A percentile compares a stretch with the other conserved stretches of the same genome.
Conservation (phyloP, 2,113 vertebrate species). For the Podocnemis expansa region DNA sequence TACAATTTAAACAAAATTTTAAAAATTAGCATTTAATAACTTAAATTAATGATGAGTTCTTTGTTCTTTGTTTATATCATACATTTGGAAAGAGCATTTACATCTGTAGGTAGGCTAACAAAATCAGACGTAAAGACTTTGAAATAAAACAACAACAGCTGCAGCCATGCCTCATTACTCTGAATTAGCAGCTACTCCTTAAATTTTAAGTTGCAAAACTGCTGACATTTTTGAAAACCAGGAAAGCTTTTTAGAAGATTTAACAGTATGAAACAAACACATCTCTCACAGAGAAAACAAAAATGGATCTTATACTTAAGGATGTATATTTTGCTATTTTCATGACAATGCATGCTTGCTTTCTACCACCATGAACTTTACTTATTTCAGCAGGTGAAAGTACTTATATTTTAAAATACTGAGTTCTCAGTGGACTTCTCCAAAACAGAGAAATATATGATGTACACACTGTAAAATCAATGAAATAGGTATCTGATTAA, state of each 20-base stretch:
- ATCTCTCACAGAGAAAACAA: constrained; percentile 25
- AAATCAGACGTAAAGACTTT: constrained; percentile 72
- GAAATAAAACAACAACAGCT: constrained; percentile 78
- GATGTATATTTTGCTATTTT: constrained; percentile 65
- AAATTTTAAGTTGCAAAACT: constrained; percentile 53
- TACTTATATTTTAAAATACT: constrained; percentile 74
- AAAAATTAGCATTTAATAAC: constrained; percentile 56
- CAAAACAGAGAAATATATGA: constrained; percentile 54
- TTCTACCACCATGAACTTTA: constrained; percentile 63
- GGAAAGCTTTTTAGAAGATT: constrained; percentile 65
- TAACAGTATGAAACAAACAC: constrained; percentile 62
- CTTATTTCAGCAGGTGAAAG: constrained; percentile 83
- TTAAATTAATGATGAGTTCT: constrained; percentile 69
- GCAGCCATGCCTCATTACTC: constrained; percentile 75
- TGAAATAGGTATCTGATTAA: constrained; percentile 58
- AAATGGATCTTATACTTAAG: constrained; percentile 27
- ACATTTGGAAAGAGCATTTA: constrained; percentile 62
- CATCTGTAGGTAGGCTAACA: constrained; percentile 72
- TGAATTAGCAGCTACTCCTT: constrained; percentile 64
- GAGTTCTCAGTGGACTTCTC: constrained; percentile 41
- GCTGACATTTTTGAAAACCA: constrained; percentile 61
- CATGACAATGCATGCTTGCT: constrained; percentile 50
- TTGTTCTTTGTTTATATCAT: constrained; percentile 55
- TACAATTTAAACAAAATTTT: constrained; percentile 46
- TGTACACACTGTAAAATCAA: constrained; percentile 58